Percentiles rank a stretch among this genome's conserved stretches.
These are phyloP conservation scores for Halyomorpha halys DNA, from an alignment of 1,140 invertebrate genomes.

Conservation along the genomic window DNA sequence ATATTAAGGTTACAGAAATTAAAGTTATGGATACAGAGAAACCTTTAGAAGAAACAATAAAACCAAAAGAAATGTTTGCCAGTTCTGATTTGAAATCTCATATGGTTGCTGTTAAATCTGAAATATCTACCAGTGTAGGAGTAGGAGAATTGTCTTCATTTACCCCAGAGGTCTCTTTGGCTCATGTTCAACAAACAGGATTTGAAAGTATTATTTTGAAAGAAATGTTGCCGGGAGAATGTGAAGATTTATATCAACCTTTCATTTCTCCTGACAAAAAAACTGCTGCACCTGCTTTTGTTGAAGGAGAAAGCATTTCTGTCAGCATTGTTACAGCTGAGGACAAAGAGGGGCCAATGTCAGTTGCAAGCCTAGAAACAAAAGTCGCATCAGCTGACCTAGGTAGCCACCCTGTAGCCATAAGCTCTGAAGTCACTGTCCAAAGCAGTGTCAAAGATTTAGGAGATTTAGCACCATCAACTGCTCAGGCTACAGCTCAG, in stretches of 20 bases:
- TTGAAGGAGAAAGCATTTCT: slow-evolving; percentile 39
- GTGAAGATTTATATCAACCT: slow-evolving; percentile 39
- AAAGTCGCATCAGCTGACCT: slow-evolving; percentile 27
- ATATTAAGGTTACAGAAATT: slow-evolving; percentile 29
- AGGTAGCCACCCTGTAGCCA: slow-evolving; percentile 26
- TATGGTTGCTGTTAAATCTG: slow-evolving; percentile 42
- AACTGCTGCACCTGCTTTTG: slow-evolving; percentile 36
- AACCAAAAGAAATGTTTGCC: slow-evolving; percentile 36
- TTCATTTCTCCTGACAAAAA: slow-evolving; percentile 34
- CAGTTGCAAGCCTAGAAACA: slow-evolving; percentile 27
- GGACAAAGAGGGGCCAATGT: slow-evolving; percentile 31
- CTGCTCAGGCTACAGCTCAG: slow-evolving; percentile 34
- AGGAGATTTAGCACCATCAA: slow-evolving; percentile 28
- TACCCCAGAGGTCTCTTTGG: slow-evolving; percentile 35
- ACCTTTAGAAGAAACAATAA: slow-evolving; percentile 32
- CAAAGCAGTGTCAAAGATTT: slow-evolving; percentile 35
- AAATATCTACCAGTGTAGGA: slow-evolving; percentile 38
- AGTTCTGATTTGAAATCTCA: slow-evolving; percentile 40
- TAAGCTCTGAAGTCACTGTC: slow-evolving; percentile 35
- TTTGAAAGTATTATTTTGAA: slow-evolving; percentile 43
- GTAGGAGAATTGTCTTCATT: slow-evolving; percentile 35
- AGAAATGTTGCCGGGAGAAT: slow-evolving; percentile 41
- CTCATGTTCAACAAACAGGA: slow-evolving; percentile 35
- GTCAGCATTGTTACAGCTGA: slow-evolving; percentile 32
- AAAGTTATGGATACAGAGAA: slow-evolving; percentile 36